phyloP scores from a whole-genome alignment of 1,140 invertebrate genomes.

The Drosophila navojoa region DNA sequence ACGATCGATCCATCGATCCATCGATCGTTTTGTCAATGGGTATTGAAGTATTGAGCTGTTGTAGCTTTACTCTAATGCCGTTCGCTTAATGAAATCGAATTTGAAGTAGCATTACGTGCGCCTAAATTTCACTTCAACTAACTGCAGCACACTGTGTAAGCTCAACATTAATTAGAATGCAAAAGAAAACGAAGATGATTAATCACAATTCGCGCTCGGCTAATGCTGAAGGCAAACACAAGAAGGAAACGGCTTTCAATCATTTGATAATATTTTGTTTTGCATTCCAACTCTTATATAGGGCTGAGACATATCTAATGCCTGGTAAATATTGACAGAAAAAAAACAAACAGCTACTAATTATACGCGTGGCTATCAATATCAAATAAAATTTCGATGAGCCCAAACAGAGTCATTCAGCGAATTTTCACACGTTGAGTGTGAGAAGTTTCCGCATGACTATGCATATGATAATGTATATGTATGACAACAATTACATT shows the following conservation, averaged over 20 bases:
- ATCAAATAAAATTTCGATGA: slow-evolving; percentile 32
- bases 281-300: slow-evolving; percentile 51
- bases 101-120: slow-evolving; percentile 37
- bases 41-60: slow-evolving; percentile 53
- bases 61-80: slow-evolving; percentile 47
- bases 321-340: slow-evolving; percentile 55
- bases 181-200: slow-evolving; percentile 28
- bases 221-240: slow-evolving; percentile 60
- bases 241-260: slow-evolving; percentile 62
- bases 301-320: slow-evolving; percentile 11
- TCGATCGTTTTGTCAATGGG: slow-evolving; percentile 49
- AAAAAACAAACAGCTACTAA: slow-evolving; percentile 60
- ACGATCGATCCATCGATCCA: slow-evolving; percentile 64
- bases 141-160: slow-evolving; percentile 60
- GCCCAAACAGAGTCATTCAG: slow-evolving; percentile 18
- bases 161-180: slow-evolving; percentile 49
- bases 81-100: slow-evolving; percentile 45
- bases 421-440: slow-evolving; percentile 69
- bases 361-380: slow-evolving; percentile 57
- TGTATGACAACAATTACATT: too few relatives aligned
- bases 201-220: slow-evolving; percentile 67
- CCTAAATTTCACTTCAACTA: background rate
- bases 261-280: slow-evolving; percentile 79
- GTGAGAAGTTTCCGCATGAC: slow-evolving; percentile 6
- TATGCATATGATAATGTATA: background rate